These are phyloP conservation scores for Zaprionus africanus DNA, from an alignment of 1,140 invertebrate genomes.

Conservation along the genomic window DNA sequence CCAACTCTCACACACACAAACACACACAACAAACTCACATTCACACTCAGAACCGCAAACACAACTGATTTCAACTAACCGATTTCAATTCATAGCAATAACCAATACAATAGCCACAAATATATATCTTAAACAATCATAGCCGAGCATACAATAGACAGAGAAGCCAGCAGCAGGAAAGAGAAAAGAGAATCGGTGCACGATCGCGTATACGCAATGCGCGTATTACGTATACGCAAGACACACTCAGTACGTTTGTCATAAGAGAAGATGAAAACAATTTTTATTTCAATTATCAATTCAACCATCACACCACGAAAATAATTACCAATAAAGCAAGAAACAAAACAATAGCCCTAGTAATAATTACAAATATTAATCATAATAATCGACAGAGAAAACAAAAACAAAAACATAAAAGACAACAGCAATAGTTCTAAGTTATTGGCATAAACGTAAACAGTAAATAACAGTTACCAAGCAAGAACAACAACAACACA, in stretches of 20 bases:
- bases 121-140: conserved; percentile 66
- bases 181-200: conserved; percentile 73
- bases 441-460: conserved; percentile 64
- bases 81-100: conserved; percentile 73
- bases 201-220: conserved; percentile 52
- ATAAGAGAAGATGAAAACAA: conserved; percentile 55
- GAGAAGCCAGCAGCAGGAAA: conserved; percentile 12
- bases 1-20: conserved; percentile 21
- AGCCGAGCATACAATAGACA: conserved; percentile 66
- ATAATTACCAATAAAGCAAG: conserved; percentile 57
- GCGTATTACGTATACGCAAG: conserved; percentile 30
- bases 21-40: conserved; percentile 6
- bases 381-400: conserved; percentile 68
- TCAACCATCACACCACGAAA: conserved; percentile 56
- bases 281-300: conserved; percentile 81
- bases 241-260: conserved; percentile 16
- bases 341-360: conserved; percentile 73
- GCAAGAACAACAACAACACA: neutral
- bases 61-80: conserved; percentile 53
- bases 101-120: conserved; percentile 77
- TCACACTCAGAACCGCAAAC: conserved; percentile 30
- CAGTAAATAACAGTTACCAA: conserved; percentile 26
- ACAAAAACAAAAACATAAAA: conserved; percentile 41
- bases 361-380: conserved; percentile 60
- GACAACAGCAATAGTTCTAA: conserved; percentile 69